phyloP scores from a whole-genome alignment of 2,113 vertebrate species.

The Alligator sinensis region DNA sequence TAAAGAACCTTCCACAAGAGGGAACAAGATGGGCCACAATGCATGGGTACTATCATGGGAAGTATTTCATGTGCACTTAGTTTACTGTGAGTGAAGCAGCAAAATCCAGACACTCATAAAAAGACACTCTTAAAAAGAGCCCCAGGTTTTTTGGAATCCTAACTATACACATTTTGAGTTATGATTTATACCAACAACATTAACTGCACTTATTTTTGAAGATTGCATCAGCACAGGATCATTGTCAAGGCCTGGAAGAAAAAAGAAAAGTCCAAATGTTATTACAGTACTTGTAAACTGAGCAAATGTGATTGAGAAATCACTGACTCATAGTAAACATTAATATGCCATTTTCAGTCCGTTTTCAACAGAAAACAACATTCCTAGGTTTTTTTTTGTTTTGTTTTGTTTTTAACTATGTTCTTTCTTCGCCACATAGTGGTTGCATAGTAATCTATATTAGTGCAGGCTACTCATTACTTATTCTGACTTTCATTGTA shows the following conservation, averaged over 20 bases:
- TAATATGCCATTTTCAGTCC: neutral
- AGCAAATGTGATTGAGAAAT: slow-evolving; percentile 41
- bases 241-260: neutral
- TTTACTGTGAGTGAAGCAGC: neutral
- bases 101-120: neutral
- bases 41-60: no score
- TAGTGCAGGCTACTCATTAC: neutral
- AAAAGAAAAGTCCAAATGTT: neutral
- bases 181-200: neutral
- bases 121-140: accelerated
- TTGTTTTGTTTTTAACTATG: neutral
- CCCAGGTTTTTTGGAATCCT: neutral
- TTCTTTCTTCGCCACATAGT: neutral
- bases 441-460: neutral
- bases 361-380: slow-evolving; percentile 7
- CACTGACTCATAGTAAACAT: neutral
- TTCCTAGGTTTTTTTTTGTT: neutral
- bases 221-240: neutral
- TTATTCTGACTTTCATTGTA: neutral
- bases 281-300: neutral
- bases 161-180: neutral
- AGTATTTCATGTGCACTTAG: no score
- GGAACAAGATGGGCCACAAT: no score
- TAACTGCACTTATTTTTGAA: neutral
- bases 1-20: no score